phyloP scores from a whole-genome alignment of 2,888 invertebrate species.

The Spialia ferax region DNA sequence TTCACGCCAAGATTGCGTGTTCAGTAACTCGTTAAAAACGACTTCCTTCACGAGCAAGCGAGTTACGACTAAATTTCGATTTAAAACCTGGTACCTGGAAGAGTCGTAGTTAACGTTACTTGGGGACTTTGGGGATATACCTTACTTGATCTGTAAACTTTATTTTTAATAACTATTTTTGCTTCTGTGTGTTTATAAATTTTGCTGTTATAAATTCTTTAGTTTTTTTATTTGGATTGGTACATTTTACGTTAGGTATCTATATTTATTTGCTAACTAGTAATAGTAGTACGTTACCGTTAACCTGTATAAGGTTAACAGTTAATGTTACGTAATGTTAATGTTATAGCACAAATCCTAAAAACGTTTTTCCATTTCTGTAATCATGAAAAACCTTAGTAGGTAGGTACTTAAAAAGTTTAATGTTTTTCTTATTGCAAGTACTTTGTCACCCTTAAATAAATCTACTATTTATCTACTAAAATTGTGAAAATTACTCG shows the following conservation, averaged over 20 bases:
- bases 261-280: too few species aligned
- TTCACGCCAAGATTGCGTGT: slow-evolving; percentile 70
- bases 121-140: slow-evolving; percentile 40
- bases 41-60: slow-evolving; percentile 76
- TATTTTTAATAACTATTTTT: background rate
- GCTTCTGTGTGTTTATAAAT: too few species aligned
- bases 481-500: slow-evolving; percentile 66
- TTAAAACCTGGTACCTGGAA: too few species aligned
- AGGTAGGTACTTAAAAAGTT: slow-evolving; percentile 5
- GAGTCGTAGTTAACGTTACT: too few species aligned
- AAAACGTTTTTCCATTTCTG: background rate
- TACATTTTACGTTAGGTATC: too few species aligned
- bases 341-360: too few species aligned
- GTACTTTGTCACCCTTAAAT: background rate
- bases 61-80: slow-evolving; percentile 57
- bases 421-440: background rate
- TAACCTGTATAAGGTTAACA: too few species aligned
- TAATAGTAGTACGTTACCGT: too few species aligned
- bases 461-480: slow-evolving; percentile 10
- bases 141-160: background rate
- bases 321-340: too few species aligned
- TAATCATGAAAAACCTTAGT: background rate
- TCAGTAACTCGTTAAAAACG: slow-evolving; percentile 74
- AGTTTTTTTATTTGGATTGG: background rate
- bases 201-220: too few species aligned